Base-by-base conservation (phyloP, 2,113 vertebrate genomes). In the Pelvicachromis taeniatus region DNA sequence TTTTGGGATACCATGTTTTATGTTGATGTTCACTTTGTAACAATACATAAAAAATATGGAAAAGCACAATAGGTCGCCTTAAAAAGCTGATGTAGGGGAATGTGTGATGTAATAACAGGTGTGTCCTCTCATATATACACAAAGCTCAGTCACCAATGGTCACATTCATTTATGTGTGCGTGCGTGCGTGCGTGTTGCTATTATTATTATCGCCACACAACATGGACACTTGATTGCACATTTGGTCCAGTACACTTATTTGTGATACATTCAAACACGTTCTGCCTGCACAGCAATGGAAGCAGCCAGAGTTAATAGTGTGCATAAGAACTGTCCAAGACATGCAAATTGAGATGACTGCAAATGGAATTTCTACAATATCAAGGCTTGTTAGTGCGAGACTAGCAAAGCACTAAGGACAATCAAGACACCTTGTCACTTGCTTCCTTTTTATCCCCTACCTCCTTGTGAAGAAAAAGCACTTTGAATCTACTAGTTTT, bases 401-500 rank as follows among this genome's bases (percentile, higher is more conserved):
- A 96, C 97, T 97, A 96, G 97, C 96, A 97, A 96, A 97, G 94
- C 97, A 97, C 96, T 97, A 96, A 97, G 97, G 97, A 97, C 97
- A 97, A 98, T 98, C 97, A 97, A 97, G 97, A 97, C 96, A 97
- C 97, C 97, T 98, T 97, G 97, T 97, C 97, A 97, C 97, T 97
- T 97, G 96, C 96, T 97, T 97, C 96, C 97, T 86, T 83, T 97
- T 97, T 97, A 97, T 97, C 97, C 97, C 95, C 96, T 96, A 97
- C 97, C 97, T 97, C 94, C 96, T 96, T 96, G 97, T 97, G 97
- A 98, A 97, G 97, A 96, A 96, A 97, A 97, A 97, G 96, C 97
- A 98, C 97, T 99, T 98, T 98, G 97, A 98, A 98, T 97, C 96
- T 97, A 96, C 97, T 97, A 97, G 96, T 98, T 98, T 97, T 97